These are phyloP conservation scores for Lasiurus borealis DNA, from an alignment of 2,113 vertebrate species.

Conservation along the genomic window DNA sequence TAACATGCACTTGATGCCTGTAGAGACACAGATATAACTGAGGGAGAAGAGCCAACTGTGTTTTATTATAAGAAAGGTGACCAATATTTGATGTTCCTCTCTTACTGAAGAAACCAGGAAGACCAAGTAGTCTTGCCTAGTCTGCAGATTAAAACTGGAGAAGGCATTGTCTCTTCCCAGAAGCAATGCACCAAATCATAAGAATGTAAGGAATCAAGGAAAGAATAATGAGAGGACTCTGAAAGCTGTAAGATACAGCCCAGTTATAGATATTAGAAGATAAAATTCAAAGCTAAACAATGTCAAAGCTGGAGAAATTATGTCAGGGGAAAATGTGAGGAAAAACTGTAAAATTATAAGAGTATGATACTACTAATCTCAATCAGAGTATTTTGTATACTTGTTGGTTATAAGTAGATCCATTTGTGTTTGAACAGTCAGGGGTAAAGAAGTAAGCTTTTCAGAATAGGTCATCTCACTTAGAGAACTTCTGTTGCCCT, in stretches of 20 bases:
- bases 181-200: neutral
- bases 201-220: neutral
- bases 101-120: neutral
- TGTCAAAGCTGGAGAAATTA: neutral
- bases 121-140: neutral
- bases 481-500: fast-evolving
- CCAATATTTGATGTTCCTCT: neutral
- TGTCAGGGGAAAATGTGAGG: neutral
- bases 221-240: neutral
- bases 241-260: neutral
- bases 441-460: neutral
- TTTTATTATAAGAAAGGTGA: neutral
- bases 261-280: neutral
- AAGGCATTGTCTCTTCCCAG: neutral
- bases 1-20: neutral
- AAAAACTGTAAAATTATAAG: neutral
- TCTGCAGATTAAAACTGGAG: neutral
- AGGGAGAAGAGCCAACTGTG: neutral
- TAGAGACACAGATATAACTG: neutral
- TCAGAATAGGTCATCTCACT: neutral
- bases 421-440: neutral
- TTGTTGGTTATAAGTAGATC: neutral
- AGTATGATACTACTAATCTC: neutral
- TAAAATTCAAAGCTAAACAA: neutral
- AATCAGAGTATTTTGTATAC: neutral